Evolutionary conservation across 2,888 invertebrate species (phyloP).

Genomic region (Meta bourneti): DNA sequence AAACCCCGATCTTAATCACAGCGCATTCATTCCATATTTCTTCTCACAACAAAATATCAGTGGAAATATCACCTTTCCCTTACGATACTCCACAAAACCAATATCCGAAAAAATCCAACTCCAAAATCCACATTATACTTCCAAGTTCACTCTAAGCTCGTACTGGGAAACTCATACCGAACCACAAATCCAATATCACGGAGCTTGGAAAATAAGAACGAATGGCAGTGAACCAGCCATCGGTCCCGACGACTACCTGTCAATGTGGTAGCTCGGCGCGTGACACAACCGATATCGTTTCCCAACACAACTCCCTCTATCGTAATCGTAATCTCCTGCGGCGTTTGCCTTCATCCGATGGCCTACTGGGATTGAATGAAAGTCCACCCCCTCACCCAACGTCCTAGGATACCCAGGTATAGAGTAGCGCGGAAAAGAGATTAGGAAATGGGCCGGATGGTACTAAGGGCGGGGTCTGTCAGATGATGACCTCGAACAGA

Average conservation of each 20-base stretch:
- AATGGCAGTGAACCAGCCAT: slow-evolving; percentile 5
- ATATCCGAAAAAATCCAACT: not conserved
- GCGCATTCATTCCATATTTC: not conserved
- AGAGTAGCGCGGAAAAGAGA: slow-evolving; percentile 62
- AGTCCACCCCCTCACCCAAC: slow-evolving; percentile 5
- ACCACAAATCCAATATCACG: not conserved
- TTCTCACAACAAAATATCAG: not conserved
- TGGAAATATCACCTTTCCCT: not conserved
- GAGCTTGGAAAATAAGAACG: not conserved
- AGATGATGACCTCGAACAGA: slow-evolving; percentile 64
- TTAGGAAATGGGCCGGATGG: slow-evolving; percentile 68
- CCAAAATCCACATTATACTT: not conserved
- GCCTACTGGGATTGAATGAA: slow-evolving; percentile 47
- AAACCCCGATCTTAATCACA: not conserved
- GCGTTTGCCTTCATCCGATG: slow-evolving; percentile 20
- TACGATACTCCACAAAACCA: slow-evolving; percentile 2
- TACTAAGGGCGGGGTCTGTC: slow-evolving; percentile 68
- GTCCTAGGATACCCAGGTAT: slow-evolving; percentile 35
- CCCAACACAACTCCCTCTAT: slow-evolving; percentile 14
- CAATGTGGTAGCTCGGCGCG: slow-evolving; percentile 17
- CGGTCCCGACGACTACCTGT: slow-evolving; percentile 22
- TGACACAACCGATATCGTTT: slow-evolving; percentile 29
- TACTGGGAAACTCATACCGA: no score
- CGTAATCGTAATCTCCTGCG: slow-evolving; percentile 21
- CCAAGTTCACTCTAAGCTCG: no score